Evolutionary conservation across 2,888 invertebrate genomes (phyloP).

Genomic region (Meteorus colon): DNA sequence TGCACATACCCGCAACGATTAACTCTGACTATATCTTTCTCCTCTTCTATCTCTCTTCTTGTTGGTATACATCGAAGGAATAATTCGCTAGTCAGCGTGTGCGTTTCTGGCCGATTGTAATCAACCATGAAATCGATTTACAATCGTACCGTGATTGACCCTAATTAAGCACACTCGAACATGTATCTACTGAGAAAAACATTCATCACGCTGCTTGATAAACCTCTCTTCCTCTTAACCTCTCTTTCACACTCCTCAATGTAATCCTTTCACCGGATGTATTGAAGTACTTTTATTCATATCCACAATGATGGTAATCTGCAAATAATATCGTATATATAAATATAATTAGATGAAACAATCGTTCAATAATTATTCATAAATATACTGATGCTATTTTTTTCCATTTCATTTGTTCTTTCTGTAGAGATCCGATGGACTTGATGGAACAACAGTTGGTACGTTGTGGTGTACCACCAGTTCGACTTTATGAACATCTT

Average conservation of each 20-base stretch:
- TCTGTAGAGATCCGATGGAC: conserved; percentile 71
- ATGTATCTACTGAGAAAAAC: conserved; percentile 54
- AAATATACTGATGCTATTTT: background rate
- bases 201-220: conserved; percentile 60
- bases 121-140: conserved; percentile 58
- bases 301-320: background rate
- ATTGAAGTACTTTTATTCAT: conserved; percentile 23
- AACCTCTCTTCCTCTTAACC: background rate
- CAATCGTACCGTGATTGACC: conserved; percentile 68
- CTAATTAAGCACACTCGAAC: conserved; percentile 66
- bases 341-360: background rate
- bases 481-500: conserved; percentile 69
- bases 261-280: conserved; percentile 31
- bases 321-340: background rate
- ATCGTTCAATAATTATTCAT: conserved; percentile 2
- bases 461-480: conserved; percentile 69
- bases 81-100: conserved; percentile 49
- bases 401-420: background rate
- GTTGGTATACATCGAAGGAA: conserved; percentile 31
- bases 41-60: background rate
- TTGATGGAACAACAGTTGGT: conserved; percentile 71
- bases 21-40: conserved; percentile 23
- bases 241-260: background rate
- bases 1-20: conserved; percentile 36
- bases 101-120: conserved; percentile 52